Evolutionary conservation across 2,888 invertebrate species (phyloP), one percentile per base, ranked within the genome.

Genomic region (Andrena flavipes): DNA sequence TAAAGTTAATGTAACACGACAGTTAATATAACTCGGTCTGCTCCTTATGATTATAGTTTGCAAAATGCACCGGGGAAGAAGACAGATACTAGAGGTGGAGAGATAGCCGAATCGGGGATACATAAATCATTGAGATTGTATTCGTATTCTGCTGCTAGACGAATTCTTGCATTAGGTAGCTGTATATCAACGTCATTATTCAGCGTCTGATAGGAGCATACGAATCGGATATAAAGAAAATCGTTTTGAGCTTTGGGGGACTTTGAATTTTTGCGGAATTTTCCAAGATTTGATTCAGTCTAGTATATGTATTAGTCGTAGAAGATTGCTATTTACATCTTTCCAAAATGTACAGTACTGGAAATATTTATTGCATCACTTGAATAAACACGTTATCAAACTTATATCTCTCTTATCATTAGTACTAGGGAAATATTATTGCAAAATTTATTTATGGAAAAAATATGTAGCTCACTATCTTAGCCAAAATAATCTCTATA

Each of bases 41-140:
- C 56, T 77, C 78, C 84, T 82, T 75, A 77, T 75, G 78, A 82
- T 81, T 77, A 81, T 68, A 73, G 77, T 59, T 71, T 30, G 70
- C 51, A 68, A 82, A 78, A 72, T 70, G 79, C 77, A 77, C 60
- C 62, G 26, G 69, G 20, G 42, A 59, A 42, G 56, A 51, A 35
- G 73, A 49, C 26, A 48, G 20, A 51, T 33, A 20, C 48, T 42
- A 56, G 48, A n/a, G 23, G 59, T 64, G 63, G 69, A 67, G 68
- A 81, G 80, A 85, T 65, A 62, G 60, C 59, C 62, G 68, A 80
- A 84, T 84, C 80, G 76, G n/a, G 23, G 76, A 49, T 63, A 84
- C 75, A 84, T 88, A 88, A 87, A 87, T 87, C 88, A 88, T 79
- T 70, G 73, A 71, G 80, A 80, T 82, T 68, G 82, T 82, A 74